Evolutionary conservation across 2,888 invertebrate species (phyloP).

Genomic region (Eumacrocentrus americanus): DNA sequence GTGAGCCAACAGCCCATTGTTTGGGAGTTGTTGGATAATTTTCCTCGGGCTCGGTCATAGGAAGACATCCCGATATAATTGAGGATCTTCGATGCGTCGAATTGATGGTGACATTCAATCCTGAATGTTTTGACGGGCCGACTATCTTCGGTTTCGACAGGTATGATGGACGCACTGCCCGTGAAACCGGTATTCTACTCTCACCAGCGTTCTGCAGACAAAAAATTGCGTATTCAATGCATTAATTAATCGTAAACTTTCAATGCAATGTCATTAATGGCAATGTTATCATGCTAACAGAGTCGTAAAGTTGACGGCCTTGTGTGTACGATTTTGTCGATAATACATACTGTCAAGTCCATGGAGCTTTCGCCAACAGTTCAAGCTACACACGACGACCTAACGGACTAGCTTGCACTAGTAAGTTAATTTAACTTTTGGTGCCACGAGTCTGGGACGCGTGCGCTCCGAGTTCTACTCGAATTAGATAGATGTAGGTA

Average conservation of each 20-base stretch:
- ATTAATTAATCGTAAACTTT: conserved; percentile 5
- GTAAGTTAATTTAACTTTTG: conserved; percentile 16
- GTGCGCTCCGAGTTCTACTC: background rate
- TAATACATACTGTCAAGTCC: conserved; percentile 5
- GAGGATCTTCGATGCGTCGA: conserved; percentile 29
- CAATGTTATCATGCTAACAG: background rate
- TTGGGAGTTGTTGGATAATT: conserved; percentile 23
- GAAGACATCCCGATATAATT: conserved; percentile 33
- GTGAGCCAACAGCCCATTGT: conserved; percentile 24
- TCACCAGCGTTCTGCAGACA: conserved; percentile 53
- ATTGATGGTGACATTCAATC: conserved; percentile 13
- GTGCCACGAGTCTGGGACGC: background rate
- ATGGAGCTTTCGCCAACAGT: conserved; percentile 3
- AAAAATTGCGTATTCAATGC: conserved; percentile 5
- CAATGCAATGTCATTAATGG: too few relatives aligned
- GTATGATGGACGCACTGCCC: conserved; percentile 51
- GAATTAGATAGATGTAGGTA: background rate
- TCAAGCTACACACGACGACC: background rate
- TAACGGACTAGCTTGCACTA: conserved; percentile 7
- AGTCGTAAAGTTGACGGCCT: background rate
- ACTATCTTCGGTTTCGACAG: conserved; percentile 50
- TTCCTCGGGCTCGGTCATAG: conserved; percentile 31
- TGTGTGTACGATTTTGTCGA: background rate
- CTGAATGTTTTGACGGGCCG: conserved; percentile 36
- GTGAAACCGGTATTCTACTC: conserved; percentile 55